phyloP scores from a whole-genome alignment of 2,888 invertebrate species.

The Desoria tigrina region DNA sequence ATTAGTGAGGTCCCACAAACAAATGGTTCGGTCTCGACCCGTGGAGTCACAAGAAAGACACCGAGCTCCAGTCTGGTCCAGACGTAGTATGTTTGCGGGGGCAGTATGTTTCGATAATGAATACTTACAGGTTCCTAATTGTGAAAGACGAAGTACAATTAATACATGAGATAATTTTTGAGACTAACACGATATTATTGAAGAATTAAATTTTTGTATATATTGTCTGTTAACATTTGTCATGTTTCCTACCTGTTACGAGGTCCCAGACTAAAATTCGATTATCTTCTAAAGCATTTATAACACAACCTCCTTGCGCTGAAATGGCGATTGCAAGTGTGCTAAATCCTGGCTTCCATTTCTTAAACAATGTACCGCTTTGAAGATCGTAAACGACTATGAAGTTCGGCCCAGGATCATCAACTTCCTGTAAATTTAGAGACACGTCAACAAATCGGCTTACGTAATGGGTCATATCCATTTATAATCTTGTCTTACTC shows the following conservation, averaged over 20 bases:
- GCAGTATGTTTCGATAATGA: conserved; percentile 76
- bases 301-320: conserved; percentile 77
- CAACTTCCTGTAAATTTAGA: conserved; percentile 62
- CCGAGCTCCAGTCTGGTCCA: conserved; percentile 72
- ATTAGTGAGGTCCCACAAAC: conserved; percentile 78
- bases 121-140: conserved; percentile 71
- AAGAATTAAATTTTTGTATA: neutral
- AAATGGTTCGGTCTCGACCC: conserved; percentile 72
- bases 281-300: conserved; percentile 79
- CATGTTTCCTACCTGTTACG: conserved; percentile 68
- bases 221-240: neutral
- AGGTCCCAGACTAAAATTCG: conserved; percentile 83
- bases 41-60: conserved; percentile 74
- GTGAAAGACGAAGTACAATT: neutral
- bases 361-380: conserved; percentile 86
- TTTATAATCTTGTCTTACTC: no score
- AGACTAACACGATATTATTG: neutral
- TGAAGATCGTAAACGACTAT: conserved; percentile 87
- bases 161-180: neutral
- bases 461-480: no score
- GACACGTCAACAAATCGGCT: no score
- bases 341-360: conserved; percentile 84
- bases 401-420: conserved; percentile 81
- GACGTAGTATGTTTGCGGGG: conserved; percentile 71
- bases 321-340: conserved; percentile 84